These are phyloP conservation scores for Pomatorhinus ruficollis DNA, from an alignment of 2,113 vertebrate genomes.

Conservation along the genomic window DNA sequence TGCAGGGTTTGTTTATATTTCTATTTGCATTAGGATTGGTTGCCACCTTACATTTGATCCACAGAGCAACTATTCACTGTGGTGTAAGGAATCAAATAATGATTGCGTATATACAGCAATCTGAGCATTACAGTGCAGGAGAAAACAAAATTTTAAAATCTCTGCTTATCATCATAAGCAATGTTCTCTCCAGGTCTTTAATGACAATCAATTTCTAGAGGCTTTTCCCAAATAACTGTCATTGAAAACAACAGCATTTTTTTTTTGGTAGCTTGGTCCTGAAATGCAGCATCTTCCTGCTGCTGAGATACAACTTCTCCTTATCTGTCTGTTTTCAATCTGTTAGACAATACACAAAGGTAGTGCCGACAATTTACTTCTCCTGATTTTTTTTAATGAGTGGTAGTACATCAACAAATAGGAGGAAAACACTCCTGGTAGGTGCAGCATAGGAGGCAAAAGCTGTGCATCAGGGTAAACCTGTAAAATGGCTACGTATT, in stretches of 20 bases:
- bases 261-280: not conserved
- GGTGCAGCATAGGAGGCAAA: not conserved
- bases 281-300: not conserved
- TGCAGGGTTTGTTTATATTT: constrained; percentile 7
- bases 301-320: not conserved
- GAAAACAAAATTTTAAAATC: constrained; percentile 5
- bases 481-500: not conserved
- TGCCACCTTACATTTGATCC: not conserved
- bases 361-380: not conserved
- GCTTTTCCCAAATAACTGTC: constrained; percentile 30
- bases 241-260: not conserved
- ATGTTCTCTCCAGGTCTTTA: constrained; percentile 28
- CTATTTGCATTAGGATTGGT: not conserved
- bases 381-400: not conserved
- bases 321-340: not conserved
- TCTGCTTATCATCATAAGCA: constrained; percentile 24
- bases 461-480: not conserved
- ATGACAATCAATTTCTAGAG: constrained; percentile 14
- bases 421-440: not conserved
- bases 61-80: not conserved
- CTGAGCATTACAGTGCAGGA: not conserved
- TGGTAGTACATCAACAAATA: not conserved
- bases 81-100: constrained; percentile 18
- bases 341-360: not conserved
- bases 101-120: not conserved